Conservation (phyloP, 2,113 vertebrate species). For the Hypanus sabinus region DNA sequence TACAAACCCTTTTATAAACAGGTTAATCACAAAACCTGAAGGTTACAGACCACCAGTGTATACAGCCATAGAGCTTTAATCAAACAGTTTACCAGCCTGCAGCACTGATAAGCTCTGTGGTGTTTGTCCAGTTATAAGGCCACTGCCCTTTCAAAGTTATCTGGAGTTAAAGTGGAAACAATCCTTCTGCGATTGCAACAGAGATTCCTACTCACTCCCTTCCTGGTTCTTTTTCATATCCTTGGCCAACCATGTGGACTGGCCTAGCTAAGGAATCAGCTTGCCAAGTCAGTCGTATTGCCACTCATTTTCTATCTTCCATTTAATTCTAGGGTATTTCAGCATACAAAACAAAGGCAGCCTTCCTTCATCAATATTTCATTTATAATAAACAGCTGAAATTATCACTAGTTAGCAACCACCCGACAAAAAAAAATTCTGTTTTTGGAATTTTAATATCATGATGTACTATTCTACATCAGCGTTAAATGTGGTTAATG, state of each 20-base stretch:
- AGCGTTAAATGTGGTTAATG: not conserved
- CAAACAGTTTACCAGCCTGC: not conserved
- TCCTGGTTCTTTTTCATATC: not conserved
- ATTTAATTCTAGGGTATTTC: not conserved
- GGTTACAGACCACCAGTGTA: constrained; percentile 7
- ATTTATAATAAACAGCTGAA: not conserved
- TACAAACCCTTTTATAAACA: not conserved
- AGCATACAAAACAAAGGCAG: not conserved
- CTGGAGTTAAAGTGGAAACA: not conserved
- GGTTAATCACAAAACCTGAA: not conserved
- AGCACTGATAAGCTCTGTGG: not conserved
- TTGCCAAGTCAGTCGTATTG: not conserved
- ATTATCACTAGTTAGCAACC: not conserved
- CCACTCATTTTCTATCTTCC: not conserved
- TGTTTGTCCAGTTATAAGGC: not conserved
- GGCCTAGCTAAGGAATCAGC: not conserved
- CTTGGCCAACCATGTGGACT: not conserved
- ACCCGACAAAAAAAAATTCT: not conserved
- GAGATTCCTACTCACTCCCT: not conserved
- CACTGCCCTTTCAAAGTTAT: not conserved
- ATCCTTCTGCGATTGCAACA: not conserved
- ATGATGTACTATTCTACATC: not conserved
- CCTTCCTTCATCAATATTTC: not conserved
- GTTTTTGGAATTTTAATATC: not conserved
- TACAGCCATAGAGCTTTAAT: not conserved